Percentiles rank a stretch among this genome's conserved stretches.
Evolutionary conservation across 2,888 invertebrate species (phyloP).

Genomic region (Margaritifera margaritifera): DNA sequence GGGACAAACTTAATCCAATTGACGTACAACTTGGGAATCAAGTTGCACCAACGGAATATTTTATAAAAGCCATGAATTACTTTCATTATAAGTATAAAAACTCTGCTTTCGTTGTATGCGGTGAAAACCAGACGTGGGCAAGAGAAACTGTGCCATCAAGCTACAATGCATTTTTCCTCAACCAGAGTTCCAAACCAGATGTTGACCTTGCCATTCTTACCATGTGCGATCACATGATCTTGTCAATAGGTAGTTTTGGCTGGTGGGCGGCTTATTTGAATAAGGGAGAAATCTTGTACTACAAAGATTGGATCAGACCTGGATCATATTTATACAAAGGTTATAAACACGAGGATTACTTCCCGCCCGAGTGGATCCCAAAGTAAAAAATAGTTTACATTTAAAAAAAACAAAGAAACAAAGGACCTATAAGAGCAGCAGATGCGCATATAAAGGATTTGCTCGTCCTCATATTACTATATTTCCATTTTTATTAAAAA

Average conservation of each 20-base stretch:
- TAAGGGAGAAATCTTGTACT: slow-evolving; percentile 34
- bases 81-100: slow-evolving; percentile 10
- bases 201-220: slow-evolving; percentile 22
- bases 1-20: slow-evolving; percentile 12
- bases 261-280: slow-evolving; percentile 53
- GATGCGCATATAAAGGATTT: no score
- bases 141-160: not conserved
- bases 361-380: slow-evolving; percentile 7
- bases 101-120: slow-evolving; percentile 11
- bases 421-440: no score
- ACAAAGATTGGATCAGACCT: slow-evolving; percentile 6
- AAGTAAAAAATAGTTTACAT: no score
- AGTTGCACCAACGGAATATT: slow-evolving; percentile 8
- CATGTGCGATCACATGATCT: slow-evolving; percentile 71
- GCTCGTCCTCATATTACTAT: no score
- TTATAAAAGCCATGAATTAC: slow-evolving; percentile 9
- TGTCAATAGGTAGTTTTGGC: slow-evolving; percentile 51
- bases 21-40: slow-evolving; percentile 5
- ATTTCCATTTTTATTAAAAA: no score
- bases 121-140: slow-evolving; percentile 13
- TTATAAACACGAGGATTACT: slow-evolving; percentile 11
- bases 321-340: slow-evolving; percentile 8
- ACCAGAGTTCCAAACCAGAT: not conserved
- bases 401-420: no score
- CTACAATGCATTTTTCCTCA: no score